Evolutionary conservation across 64 coral and sea anemone species (phyloP), one percentile per base, ranked within the genome.

Genomic region (Actinia tenebrosa): DNA sequence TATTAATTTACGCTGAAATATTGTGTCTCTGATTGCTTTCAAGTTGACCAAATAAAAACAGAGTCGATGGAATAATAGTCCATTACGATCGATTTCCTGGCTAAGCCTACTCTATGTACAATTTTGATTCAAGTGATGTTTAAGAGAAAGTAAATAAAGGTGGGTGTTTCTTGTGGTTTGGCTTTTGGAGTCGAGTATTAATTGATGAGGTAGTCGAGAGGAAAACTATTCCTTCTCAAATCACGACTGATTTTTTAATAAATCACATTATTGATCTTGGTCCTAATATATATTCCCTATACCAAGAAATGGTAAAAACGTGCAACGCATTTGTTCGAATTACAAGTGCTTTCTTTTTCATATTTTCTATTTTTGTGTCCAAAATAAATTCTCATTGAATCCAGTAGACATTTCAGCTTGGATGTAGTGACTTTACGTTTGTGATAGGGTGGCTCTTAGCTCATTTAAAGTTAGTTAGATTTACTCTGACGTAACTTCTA

Each of bases 81-180:
- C 69, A 75, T 75, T 75, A 75, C 69, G 63, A 75, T 75, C 26
- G 69, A 75, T 75, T 75, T 75, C 69, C 69, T 75, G 69, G 26
- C 23, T 42, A 37, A 75, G 69, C 69, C 25, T 14, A 42, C 26
- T 75, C 69, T 25, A 42, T 15, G 69, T 75, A 75, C 69, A 75
- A 75, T 42, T 75, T 75, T 75, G 26, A 75, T 14, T 75, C 69
- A 75, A 75, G 69, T 27, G 23, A 42, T 75, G 26, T 75, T 75
- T 75, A 75, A 27, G 69, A 25, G 7, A 75, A 75, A 75, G 25
- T 30, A 75, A 37, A 72, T 15, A 27, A 69, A 42, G 25, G 69
- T 75, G 69, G 69, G 69, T 43, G 69, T 75, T 75, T 42, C 27
- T 30, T 30, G 26, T 75, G 56, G 56, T 75, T 75, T 30, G n/a